These are phyloP conservation scores for Herminia tarsipennalis DNA, from an alignment of 2,888 invertebrate species.

Conservation along the genomic window DNA sequence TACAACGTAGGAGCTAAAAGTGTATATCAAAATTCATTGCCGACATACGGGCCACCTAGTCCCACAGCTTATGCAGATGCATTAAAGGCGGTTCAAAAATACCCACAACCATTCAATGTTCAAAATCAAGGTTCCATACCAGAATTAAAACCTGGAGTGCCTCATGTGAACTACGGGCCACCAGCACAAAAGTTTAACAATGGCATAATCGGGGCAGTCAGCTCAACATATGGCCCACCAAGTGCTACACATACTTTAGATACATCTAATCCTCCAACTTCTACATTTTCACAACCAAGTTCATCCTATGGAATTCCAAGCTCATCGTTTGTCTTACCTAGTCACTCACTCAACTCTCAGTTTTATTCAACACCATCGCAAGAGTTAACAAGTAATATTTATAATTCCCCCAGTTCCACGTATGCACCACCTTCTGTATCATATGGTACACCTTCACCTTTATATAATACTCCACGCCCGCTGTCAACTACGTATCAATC, in stretches of 20 bases:
- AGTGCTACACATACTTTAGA: slow-evolving; percentile 65
- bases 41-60: slow-evolving; percentile 77
- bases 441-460: slow-evolving; percentile 44
- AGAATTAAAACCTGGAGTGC: slow-evolving; percentile 53
- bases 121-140: slow-evolving; percentile 48
- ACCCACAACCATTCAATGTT: slow-evolving; percentile 58
- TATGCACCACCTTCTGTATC: slow-evolving; percentile 49
- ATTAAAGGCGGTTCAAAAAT: slow-evolving; percentile 55
- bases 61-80: slow-evolving; percentile 63
- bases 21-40: slow-evolving; percentile 57
- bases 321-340: slow-evolving; percentile 24
- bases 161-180: slow-evolving; percentile 65
- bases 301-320: slow-evolving; percentile 43
- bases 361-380: slow-evolving; percentile 46
- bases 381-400: slow-evolving; percentile 42
- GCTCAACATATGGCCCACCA: slow-evolving; percentile 69
- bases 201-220: slow-evolving; percentile 46
- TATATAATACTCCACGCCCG: slow-evolving; percentile 46
- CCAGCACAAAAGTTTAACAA: slow-evolving; percentile 53
- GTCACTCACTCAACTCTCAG: slow-evolving; percentile 27
- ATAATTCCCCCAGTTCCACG: slow-evolving; percentile 51
- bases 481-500: slow-evolving; percentile 29
- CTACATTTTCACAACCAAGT: slow-evolving; percentile 56
- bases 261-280: slow-evolving; percentile 54
- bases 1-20: slow-evolving; percentile 75